Evolutionary conservation across 1,140 invertebrate genomes (phyloP), one percentile per base, ranked within the genome.

Genomic region (Alviniconcha marisindica): DNA sequence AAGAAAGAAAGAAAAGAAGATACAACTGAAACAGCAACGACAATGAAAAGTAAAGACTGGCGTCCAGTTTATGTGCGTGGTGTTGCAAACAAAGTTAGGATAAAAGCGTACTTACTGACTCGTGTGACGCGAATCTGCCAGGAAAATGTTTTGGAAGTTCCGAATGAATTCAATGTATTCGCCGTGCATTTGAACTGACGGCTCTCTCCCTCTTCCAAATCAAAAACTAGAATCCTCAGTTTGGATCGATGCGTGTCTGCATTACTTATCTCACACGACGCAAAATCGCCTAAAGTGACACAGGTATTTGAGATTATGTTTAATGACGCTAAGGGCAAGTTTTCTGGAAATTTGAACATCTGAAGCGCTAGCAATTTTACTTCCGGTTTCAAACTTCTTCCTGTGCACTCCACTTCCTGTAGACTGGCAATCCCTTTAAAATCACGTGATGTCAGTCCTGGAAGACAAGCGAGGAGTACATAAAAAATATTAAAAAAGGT

Each of bases 401-500:
- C 77, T 24, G 36, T 56, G 36, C 77, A 79, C 63, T 79, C 54
- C 36, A 79, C 77, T 63, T 79, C 77, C 36, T 60, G 77, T 24
- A 79, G 48, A 42, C 77, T 79, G 36, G 51, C 28, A 40, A 79
- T 24, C 14, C 77, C 56, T 40, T 60, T 79, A 54, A 60, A 79
- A 42, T 28, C 24, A 14, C 51, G 31, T 40, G 51, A 28, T n/a
- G 77, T 79, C 77, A 79, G 44, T 31, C 77, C 77, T 79, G 77
- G 44, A 48, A 48, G 5, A 10, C 44, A 63, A n/a, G 10, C 24
- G 60, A 10, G 28, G 24, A 63, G n/a, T n/a, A n/a, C n/a, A n/a
- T n/a, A n/a, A n/a, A n/a, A n/a, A n/a, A n/a, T n/a, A n/a, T n/a
- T n/a, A n/a, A n/a, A n/a, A n/a, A n/a, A n/a, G n/a, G n/a, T n/a